Conservation (phyloP, 1,140 invertebrate species). For the Drosophila yakuba region DNA sequence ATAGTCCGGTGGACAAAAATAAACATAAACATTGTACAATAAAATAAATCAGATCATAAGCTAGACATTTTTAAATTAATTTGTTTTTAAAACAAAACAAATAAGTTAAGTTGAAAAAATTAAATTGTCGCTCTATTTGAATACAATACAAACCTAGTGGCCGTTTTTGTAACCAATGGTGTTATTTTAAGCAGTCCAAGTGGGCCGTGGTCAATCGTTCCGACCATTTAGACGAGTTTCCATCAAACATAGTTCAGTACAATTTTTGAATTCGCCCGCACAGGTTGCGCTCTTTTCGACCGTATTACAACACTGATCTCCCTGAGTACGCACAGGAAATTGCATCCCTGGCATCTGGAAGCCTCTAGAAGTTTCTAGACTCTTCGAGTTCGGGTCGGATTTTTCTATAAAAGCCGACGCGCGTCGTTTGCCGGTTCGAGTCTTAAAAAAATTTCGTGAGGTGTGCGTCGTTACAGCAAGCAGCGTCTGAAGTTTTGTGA, state of each 20-base stretch:
- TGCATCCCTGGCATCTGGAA: conserved; percentile 60
- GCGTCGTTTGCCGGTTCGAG: conserved; percentile 40
- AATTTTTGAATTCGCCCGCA: conserved; percentile 23
- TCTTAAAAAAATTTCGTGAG: conserved; percentile 64
- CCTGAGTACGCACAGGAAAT: conserved; percentile 41
- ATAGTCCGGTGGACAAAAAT: no score
- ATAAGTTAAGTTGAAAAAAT: no score
- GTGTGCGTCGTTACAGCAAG: conserved; percentile 22
- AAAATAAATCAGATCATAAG: not conserved
- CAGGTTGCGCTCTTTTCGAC: conserved; percentile 7
- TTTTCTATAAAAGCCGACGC: conserved; percentile 57
- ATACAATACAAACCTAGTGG: not conserved
- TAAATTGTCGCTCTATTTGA: no score
- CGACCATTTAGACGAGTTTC: not conserved
- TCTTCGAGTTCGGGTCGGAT: conserved; percentile 20
- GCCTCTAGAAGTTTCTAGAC: conserved; percentile 62
- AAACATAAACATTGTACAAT: no score
- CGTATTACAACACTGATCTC: conserved; percentile 19
- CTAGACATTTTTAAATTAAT: not conserved
- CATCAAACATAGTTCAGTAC: not conserved
- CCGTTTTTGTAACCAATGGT: not conserved
- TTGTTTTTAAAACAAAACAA: not conserved
- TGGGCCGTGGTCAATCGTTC: conserved; percentile 1
- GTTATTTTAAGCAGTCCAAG: not conserved
- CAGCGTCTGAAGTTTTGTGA: conserved; percentile 47